Percentiles rank a stretch among this genome's conserved stretches.
Conservation (phyloP, 2,113 vertebrate genomes). For the Corydoras maculifer region DNA sequence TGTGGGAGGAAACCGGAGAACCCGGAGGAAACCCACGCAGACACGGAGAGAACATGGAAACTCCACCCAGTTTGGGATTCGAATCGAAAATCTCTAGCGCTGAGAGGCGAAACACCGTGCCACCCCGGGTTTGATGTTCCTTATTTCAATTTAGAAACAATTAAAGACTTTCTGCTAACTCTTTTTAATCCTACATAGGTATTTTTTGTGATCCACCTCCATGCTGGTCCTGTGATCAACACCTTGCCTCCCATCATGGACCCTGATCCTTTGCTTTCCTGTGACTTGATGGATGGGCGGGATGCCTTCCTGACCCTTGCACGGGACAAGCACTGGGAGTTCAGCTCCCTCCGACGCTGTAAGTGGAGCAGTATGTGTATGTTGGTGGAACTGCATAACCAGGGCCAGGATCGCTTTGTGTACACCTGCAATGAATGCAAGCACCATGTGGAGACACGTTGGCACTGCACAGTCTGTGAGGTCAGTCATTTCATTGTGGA, state of each 20-base stretch:
- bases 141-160: too few species aligned
- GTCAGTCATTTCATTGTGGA: conserved; percentile 51
- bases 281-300: conserved; percentile 94
- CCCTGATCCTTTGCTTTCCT: conserved; percentile 87
- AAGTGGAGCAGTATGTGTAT: conserved; percentile 98
- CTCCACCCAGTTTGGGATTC: too few species aligned
- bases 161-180: too few species aligned
- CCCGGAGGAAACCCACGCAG: too few species aligned
- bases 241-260: conserved; percentile 87
- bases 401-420: conserved; percentile 97
- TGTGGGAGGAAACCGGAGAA: too few species aligned
- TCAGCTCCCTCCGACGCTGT: conserved; percentile 91
- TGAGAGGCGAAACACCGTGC: too few species aligned
- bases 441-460: conserved; percentile 95
- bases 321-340: conserved; percentile 97
- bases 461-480: conserved; percentile 98
- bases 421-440: conserved; percentile 99
- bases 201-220: conserved; percentile 95
- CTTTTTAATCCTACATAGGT: conserved; percentile 65
- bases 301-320: conserved; percentile 95
- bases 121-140: too few species aligned
- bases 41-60: too few species aligned
- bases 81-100: too few species aligned
- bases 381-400: conserved; percentile 95
- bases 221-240: conserved; percentile 84